Evolutionary conservation across 2,113 vertebrate species (phyloP).

Genomic region (Fregata magnificens): DNA sequence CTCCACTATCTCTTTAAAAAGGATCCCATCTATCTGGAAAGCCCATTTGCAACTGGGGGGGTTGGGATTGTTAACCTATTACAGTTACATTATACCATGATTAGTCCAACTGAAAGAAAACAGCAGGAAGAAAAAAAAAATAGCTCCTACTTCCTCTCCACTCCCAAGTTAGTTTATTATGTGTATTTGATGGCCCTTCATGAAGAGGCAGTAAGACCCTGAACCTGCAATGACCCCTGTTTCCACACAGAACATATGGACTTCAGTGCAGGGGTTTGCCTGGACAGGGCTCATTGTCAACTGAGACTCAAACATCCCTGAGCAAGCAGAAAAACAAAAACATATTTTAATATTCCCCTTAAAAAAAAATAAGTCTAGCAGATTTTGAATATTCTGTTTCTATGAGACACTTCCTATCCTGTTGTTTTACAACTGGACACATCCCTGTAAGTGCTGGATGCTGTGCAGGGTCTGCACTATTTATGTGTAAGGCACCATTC

Average conservation of each 20-base stretch:
- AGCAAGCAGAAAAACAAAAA: conserved; percentile 12
- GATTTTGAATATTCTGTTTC: neutral
- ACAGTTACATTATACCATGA: conserved; percentile 15
- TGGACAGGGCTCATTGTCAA: neutral
- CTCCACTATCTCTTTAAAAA: neutral
- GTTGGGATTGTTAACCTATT: neutral
- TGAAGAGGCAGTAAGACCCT: conserved; percentile 8
- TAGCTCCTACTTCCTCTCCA: neutral
- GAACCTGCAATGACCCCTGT: conserved; percentile 34
- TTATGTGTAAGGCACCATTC: neutral
- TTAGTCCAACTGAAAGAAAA: conserved; percentile 21
- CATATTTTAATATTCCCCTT: neutral
- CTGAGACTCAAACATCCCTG: neutral
- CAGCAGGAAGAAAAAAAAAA: neutral
- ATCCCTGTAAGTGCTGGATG: neutral
- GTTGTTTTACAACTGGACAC: neutral
- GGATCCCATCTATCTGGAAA: neutral
- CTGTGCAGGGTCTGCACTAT: neutral
- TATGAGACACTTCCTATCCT: neutral
- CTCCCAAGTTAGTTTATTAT: conserved; percentile 44
- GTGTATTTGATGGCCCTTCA: conserved; percentile 48
- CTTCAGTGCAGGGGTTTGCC: neutral
- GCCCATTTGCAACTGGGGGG: neutral
- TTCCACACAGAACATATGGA: conserved; percentile 32
- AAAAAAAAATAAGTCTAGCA: neutral